These are phyloP conservation scores for Sminthurides bifidus DNA, from an alignment of 1,140 invertebrate species.

Conservation along the genomic window DNA sequence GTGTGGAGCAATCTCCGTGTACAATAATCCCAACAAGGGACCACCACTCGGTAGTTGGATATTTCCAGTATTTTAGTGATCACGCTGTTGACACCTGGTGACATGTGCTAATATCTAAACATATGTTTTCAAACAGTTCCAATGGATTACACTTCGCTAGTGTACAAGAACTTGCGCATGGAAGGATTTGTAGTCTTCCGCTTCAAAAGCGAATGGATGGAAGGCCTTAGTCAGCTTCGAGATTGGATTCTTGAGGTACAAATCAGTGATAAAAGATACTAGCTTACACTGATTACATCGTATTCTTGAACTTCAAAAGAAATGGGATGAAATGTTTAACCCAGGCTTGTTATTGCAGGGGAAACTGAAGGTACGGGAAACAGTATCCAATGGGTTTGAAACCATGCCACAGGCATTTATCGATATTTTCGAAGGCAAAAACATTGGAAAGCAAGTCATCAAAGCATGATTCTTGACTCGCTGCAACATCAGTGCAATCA, in stretches of 20 bases:
- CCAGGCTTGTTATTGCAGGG: conserved; percentile 33
- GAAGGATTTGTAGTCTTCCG: conserved; percentile 47
- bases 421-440: conserved; percentile 38
- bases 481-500: no score
- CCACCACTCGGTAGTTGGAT: conserved; percentile 32
- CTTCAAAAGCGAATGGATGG: conserved; percentile 41
- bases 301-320: no score
- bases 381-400: conserved; percentile 39
- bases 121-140: no score
- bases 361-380: conserved; percentile 39
- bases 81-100: not conserved
- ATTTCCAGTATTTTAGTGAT: not conserved
- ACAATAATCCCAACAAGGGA: conserved; percentile 34
- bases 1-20: conserved; percentile 41
- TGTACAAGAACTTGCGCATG: conserved; percentile 45
- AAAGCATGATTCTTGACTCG: conserved; percentile 33
- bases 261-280: conserved; percentile 33
- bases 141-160: conserved; percentile 42
- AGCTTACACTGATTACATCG: not conserved
- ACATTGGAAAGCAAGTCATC: conserved; percentile 40
- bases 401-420: conserved; percentile 41
- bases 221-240: conserved; percentile 46
- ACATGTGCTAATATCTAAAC: not conserved
- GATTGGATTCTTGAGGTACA: conserved; percentile 47
- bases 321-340: not conserved